Evolutionary conservation across 2,888 invertebrate species (phyloP).

Genomic region (Ornithoptera priamus): DNA sequence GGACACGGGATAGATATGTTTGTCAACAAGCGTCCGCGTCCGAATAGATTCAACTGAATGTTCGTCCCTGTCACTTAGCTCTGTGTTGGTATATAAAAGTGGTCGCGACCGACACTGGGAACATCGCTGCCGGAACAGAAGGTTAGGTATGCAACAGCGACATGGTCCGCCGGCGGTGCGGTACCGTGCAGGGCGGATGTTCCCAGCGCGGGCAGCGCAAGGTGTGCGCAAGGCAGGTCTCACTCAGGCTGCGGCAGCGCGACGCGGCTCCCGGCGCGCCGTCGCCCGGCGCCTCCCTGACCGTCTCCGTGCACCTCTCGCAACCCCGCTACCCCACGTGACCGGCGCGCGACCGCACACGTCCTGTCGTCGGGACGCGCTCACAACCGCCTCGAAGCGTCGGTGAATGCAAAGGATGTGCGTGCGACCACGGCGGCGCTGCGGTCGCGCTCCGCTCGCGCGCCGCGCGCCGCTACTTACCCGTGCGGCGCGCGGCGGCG

Average conservation of each 20-base stretch:
- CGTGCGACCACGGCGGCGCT: neutral
- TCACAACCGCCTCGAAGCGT: slow-evolving; percentile 19
- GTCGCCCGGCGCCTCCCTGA: slow-evolving; percentile 19
- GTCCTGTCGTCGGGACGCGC: neutral
- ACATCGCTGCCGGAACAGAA: neutral
- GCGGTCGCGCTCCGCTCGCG: slow-evolving; percentile 13
- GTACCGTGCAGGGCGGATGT: neutral
- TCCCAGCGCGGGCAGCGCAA: slow-evolving; percentile 11
- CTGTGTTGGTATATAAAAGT: neutral
- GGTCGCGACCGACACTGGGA: slow-evolving; percentile 5
- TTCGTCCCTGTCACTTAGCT: neutral
- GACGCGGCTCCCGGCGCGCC: slow-evolving; percentile 13
- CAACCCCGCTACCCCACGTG: slow-evolving; percentile 4
- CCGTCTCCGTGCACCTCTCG: slow-evolving; percentile 8
- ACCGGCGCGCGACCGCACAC: slow-evolving; percentile 26
- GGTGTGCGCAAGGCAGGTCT: slow-evolving; percentile 9
- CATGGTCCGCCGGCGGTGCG: no score
- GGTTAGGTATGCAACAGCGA: neutral
- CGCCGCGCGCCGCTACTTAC: slow-evolving; percentile 22
- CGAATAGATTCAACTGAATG: neutral
- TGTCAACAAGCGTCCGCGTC: neutral
- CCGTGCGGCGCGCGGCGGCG: slow-evolving; percentile 20
- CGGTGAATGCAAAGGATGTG: no score
- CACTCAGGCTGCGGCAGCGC: slow-evolving; percentile 17
- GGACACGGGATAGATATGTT: neutral